Evolutionary conservation across 2,888 invertebrate species (phyloP).

Genomic region (Drosophila antonietae): DNA sequence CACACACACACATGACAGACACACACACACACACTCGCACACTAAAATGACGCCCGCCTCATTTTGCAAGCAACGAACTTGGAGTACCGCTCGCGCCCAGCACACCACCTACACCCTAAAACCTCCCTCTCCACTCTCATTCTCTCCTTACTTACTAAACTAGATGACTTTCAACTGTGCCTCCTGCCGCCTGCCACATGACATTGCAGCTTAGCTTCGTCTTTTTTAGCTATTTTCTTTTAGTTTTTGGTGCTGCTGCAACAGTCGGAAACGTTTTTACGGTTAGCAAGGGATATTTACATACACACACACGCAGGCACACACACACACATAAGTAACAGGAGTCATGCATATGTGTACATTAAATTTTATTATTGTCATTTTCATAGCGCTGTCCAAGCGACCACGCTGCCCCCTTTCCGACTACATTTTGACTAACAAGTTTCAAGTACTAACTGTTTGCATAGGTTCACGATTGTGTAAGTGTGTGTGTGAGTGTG

Average conservation of each 20-base stretch:
- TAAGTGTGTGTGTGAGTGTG: slow-evolving; percentile 19
- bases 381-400: slow-evolving; percentile 65
- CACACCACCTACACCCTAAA: neutral
- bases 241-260: slow-evolving; percentile 44
- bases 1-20: neutral
- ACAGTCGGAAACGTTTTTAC: slow-evolving; percentile 76
- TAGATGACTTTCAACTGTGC: slow-evolving; percentile 74
- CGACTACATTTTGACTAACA: slow-evolving; percentile 41
- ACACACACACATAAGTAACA: slow-evolving; percentile 24
- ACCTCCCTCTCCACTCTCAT: neutral
- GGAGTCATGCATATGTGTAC: slow-evolving; percentile 68
- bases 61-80: slow-evolving; percentile 72
- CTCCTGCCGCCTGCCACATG: slow-evolving; percentile 46
- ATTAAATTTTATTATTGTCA: slow-evolving; percentile 81
- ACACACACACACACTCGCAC: slow-evolving; percentile 25
- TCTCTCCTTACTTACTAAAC: slow-evolving; percentile 48
- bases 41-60: slow-evolving; percentile 29
- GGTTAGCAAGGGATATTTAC: slow-evolving; percentile 74
- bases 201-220: slow-evolving; percentile 50
- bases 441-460: slow-evolving; percentile 67
- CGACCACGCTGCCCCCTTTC: slow-evolving; percentile 11
- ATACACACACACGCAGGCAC: slow-evolving; percentile 40
- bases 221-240: slow-evolving; percentile 14
- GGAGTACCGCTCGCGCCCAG: slow-evolving; percentile 20
- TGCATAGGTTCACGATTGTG: slow-evolving; percentile 53